phyloP scores from a whole-genome alignment of 2,797 vertebrate species.

The Intellagama lesueurii region DNA sequence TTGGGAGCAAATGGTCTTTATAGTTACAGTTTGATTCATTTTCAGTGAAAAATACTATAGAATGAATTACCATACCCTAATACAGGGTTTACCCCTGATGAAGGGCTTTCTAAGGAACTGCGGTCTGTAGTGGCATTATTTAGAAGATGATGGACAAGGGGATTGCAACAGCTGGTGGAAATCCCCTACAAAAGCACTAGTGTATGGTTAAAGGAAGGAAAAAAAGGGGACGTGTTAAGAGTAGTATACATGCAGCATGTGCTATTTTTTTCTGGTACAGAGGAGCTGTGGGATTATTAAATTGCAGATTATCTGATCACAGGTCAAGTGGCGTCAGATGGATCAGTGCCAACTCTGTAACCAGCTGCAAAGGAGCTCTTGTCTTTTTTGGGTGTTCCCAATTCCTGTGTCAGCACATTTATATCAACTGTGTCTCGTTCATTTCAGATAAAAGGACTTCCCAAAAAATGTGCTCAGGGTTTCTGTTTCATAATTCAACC shows the following conservation, averaged over 20 bases:
- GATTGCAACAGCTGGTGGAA: not conserved
- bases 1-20: not conserved
- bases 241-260: not conserved
- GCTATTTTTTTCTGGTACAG: not conserved
- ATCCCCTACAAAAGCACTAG: not conserved
- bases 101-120: not conserved
- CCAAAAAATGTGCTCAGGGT: not conserved
- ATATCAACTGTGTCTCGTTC: not conserved
- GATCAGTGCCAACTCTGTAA: constrained; percentile 13
- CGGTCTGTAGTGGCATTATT: not conserved
- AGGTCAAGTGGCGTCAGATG: not conserved
- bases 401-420: not conserved
- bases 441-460: not conserved
- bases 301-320: constrained; percentile 7
- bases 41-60: not conserved
- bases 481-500: not conserved
- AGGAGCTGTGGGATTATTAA: constrained; percentile 9
- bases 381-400: not conserved
- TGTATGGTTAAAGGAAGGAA: not conserved
- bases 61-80: not conserved
- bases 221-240: not conserved
- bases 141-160: not conserved
- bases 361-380: not conserved
- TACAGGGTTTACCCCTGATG: not conserved
- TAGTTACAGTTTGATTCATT: not conserved